Evolutionary conservation across 2,888 invertebrate genomes (phyloP), one percentile per base, ranked within the genome.

Genomic region (Agrochola lychnidis): DNA sequence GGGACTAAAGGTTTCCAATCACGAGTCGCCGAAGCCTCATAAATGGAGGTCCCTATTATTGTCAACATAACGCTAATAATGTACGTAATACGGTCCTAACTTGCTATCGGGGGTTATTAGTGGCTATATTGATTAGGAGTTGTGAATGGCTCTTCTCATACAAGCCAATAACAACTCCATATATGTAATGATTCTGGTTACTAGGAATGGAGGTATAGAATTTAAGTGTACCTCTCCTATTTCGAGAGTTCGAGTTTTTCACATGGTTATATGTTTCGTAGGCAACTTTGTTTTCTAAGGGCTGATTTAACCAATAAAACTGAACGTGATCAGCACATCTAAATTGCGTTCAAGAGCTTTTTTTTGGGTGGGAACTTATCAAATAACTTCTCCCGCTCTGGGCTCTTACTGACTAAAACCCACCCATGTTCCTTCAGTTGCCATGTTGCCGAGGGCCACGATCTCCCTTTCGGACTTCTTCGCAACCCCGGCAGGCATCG

Each of bases 11-110:
- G 45, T 70, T 75, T 81, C 76, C 70, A 84, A 84, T 75, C 59
- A 70, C 51, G 75, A 70, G 48, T 22, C 36, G 57, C 14, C 0
- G 82, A 76, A 85, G 42, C 82, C 76, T 68, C 53, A 45, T 75
- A 81, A 73, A 59, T 19, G 42, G 53, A 63, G 51, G 42, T 61
- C 40, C 59, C 85, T 67, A 75, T 84, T 82, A 81, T 82, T 84
- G 82, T 61, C 70, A 57, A 75, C 51, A 19, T 63, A 67, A 45
- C 25, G 16, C 51, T 81, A 63, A 76, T 69, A 63, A 75, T 59
- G 61, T n/a, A 2, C 68, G 48, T 68, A 68, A 76, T 74, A 68
- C 22, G 79, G 12, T n/a, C 25, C 57, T 63, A 56, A 59, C 53
- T 48, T 40, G 53, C 10, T 61, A 36, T 69, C 19, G 61, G 16